A percentile compares a stretch with the other conserved stretches of the same genome.
phyloP scores from a whole-genome alignment of 2,888 invertebrate genomes.

The Tipula helvola region DNA sequence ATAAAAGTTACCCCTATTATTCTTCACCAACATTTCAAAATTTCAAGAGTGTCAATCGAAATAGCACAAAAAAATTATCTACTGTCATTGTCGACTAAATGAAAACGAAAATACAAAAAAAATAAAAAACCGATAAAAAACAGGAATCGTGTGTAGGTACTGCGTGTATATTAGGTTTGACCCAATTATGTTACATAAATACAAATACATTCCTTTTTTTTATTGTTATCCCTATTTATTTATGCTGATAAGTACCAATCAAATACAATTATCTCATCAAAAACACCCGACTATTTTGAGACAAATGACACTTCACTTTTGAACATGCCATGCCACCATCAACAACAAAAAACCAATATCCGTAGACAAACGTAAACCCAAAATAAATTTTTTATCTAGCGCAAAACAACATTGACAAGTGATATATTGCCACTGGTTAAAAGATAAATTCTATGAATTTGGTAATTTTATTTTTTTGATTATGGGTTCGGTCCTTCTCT shows the following conservation, averaged over 20 bases:
- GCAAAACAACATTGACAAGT: background rate
- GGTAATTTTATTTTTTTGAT: background rate
- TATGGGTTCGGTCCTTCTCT: background rate
- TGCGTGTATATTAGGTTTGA: background rate
- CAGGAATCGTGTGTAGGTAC: background rate
- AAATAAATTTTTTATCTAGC: background rate
- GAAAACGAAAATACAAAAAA: background rate
- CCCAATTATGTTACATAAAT: background rate
- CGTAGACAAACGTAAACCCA: background rate
- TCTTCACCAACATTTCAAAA: background rate
- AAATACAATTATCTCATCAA: constrained; percentile 4
- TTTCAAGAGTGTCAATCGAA: background rate
- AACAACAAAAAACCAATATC: background rate
- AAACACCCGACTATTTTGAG: background rate
- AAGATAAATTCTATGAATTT: background rate
- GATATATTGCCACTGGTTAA: background rate
- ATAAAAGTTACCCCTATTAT: background rate
- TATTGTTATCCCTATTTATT: background rate
- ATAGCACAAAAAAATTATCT: background rate
- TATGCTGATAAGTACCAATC: constrained; percentile 4
- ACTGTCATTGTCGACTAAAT: background rate
- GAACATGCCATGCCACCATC: background rate
- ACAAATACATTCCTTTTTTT: background rate
- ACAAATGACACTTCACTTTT: constrained; percentile 4
- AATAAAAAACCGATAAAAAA: background rate